Conservation (phyloP, 37 sponge, comb jelly and placozoan species). For the Aphrocallistes beatrix region DNA sequence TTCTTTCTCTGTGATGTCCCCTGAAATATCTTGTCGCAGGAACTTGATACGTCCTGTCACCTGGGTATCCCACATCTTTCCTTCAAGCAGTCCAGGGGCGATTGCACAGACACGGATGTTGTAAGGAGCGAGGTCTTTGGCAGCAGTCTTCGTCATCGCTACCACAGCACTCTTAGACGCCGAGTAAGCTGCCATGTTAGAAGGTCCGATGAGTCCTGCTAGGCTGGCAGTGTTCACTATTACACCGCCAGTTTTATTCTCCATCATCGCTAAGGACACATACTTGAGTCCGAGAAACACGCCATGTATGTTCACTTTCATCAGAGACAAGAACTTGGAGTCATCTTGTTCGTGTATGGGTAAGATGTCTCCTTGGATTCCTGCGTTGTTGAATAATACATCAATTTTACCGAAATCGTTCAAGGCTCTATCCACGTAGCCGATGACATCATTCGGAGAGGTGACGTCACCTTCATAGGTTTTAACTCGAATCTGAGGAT, state of each 20-base stretch:
- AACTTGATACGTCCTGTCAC: constrained; percentile 26
- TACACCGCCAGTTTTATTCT: constrained; percentile 33
- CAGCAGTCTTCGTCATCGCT: constrained; percentile 62
- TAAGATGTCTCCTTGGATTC: constrained; percentile 50
- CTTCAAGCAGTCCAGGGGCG: constrained; percentile 65
- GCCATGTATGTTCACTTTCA: constrained; percentile 52
- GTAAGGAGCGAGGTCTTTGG: constrained; percentile 60
- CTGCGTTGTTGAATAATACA: constrained; percentile 73
- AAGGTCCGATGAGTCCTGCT: constrained; percentile 59
- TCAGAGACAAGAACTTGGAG: constrained; percentile 22
- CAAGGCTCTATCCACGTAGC: constrained; percentile 28
- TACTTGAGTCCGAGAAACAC: constrained; percentile 56
- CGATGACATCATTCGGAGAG: constrained; percentile 32
- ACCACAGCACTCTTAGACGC: constrained; percentile 76
- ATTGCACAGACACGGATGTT: constrained; percentile 64
- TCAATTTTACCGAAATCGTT: constrained; percentile 37
- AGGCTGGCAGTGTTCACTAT: constrained; percentile 79
- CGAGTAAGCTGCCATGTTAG: constrained; percentile 70
- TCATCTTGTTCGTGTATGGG: constrained; percentile 41
- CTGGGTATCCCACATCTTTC: constrained; percentile 58
- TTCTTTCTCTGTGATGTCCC: constrained; percentile 28
- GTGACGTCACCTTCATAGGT: constrained; percentile 40
- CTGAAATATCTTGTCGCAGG: neutral
- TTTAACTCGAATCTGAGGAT: constrained; percentile 14
- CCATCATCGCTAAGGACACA: constrained; percentile 43